These are phyloP conservation scores for Montifringilla adamsi DNA, from an alignment of 2,113 vertebrate genomes.

Conservation along the genomic window DNA sequence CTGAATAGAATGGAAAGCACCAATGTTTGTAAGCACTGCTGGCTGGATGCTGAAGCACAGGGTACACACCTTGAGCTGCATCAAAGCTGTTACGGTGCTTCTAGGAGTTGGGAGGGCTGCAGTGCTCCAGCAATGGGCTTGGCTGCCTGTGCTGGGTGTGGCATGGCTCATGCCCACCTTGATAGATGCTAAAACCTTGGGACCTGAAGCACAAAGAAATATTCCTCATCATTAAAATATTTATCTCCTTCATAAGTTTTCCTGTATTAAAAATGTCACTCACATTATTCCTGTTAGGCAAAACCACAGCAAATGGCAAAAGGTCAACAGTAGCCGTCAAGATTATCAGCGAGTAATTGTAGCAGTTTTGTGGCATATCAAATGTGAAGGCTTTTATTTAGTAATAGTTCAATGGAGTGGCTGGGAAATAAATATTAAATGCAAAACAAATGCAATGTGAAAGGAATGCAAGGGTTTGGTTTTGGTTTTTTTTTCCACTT, in stretches of 20 bases:
- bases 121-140: neutral
- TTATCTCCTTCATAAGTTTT: neutral
- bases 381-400: conserved; percentile 23
- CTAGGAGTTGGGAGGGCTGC: fast-evolving
- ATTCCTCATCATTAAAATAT: neutral
- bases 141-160: neutral
- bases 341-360: conserved; percentile 14
- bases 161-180: fast-evolving
- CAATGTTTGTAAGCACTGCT: neutral
- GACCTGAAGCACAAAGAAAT: neutral
- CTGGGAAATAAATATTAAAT: conserved; percentile 25
- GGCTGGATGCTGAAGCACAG: neutral
- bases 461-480: neutral
- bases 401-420: neutral
- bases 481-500: neutral
- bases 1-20: neutral
- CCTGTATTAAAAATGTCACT: conserved; percentile 5
- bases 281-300: conserved; percentile 28
- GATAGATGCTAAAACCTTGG: neutral
- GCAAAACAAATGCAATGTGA: neutral
- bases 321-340: conserved; percentile 24
- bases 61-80: neutral
- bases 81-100: neutral
- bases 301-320: neutral
- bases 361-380: neutral